Percentiles rank a stretch among this genome's conserved stretches.
phyloP scores from a whole-genome alignment of 2,113 vertebrate species.

The Melanerpes aurifrons region DNA sequence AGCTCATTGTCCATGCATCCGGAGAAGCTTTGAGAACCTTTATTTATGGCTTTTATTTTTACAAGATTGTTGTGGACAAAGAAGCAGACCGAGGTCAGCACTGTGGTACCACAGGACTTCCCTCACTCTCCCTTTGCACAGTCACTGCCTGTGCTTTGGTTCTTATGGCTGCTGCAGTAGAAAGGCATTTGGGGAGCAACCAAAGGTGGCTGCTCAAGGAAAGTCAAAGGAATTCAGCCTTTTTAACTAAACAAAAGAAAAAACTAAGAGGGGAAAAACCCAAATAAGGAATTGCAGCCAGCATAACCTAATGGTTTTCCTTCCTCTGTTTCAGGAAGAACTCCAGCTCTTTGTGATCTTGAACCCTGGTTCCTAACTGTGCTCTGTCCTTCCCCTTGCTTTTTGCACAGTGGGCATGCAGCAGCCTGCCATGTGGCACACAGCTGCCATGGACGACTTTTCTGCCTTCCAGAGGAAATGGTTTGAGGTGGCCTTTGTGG shows the following conservation, averaged over 20 bases:
- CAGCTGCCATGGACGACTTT: constrained; percentile 89
- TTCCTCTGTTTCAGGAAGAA: neutral
- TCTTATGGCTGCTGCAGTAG: neutral
- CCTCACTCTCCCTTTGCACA: neutral
- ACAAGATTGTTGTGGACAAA: constrained; percentile 89
- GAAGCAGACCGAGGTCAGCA: constrained; percentile 86
- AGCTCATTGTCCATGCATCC: constrained; percentile 91
- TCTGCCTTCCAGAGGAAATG: constrained; percentile 95
- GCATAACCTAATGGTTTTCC: neutral
- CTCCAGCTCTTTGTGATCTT: neutral
- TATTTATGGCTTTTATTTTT: constrained; percentile 97
- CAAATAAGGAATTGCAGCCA: neutral
- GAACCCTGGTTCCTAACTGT: neutral
- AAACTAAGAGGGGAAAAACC: neutral
- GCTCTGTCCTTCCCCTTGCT: neutral
- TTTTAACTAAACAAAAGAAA: neutral
- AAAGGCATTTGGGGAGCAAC: neutral
- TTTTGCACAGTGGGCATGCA: constrained; percentile 70
- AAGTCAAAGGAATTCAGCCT: neutral
- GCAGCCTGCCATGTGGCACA: constrained; percentile 82
- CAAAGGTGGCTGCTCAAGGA: neutral
- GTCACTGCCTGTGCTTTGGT: neutral
- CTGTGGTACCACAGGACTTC: neutral
- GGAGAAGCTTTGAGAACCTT: constrained; percentile 94
- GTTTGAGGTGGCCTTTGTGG: constrained; percentile 96